Evolutionary conservation across 1,140 invertebrate genomes (phyloP), one percentile per base, ranked within the genome.

Genomic region (Lamellibrachia luymesi): DNA sequence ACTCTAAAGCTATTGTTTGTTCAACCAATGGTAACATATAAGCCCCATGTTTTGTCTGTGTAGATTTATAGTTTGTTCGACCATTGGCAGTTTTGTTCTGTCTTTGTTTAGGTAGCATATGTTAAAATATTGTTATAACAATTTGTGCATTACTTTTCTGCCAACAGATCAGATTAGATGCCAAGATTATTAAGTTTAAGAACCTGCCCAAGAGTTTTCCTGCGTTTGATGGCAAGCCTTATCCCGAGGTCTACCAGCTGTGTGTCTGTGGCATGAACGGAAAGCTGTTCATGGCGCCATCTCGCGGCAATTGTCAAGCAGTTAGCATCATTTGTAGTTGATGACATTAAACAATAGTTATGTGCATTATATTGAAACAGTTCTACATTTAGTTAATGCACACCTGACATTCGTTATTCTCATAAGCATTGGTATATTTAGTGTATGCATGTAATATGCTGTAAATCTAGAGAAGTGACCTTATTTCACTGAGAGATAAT

Each of bases 261-360:
- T 91, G 90, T 27, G 50, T 91, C 4, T 91, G 90, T 91, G 90
- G 49, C 13, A 13, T 13, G n/a, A 91, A 51, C 22, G 90, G 90
- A 4, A 91, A 91, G 50, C 90, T 91, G 0, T 91, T 91, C 90
- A 13, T 91, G 4, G 38, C 90, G 6, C 90, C 90, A 91, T 49
- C 90, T 13, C 90, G 50, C 2, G 90, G 90, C 90, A 91, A 91
- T n/a, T 91, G 90, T 91, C 90, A 91, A 51, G 90, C 90, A 27
- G 17, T 51, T 38, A 51, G 90, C 38, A 91, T 4, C 38, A 91
- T 91, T n/a, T 91, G 90, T 91, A 91, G 64, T 80, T 80, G 64
- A 80, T 17, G 64, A 22, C 7, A 80, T 80, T 17, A 80, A 6
- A 80, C 13, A 80, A 10, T 17, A 22, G 13, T 10, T 17, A 80